Conservation (phyloP, 2,113 vertebrate genomes). For the Psittacus erithacus region DNA sequence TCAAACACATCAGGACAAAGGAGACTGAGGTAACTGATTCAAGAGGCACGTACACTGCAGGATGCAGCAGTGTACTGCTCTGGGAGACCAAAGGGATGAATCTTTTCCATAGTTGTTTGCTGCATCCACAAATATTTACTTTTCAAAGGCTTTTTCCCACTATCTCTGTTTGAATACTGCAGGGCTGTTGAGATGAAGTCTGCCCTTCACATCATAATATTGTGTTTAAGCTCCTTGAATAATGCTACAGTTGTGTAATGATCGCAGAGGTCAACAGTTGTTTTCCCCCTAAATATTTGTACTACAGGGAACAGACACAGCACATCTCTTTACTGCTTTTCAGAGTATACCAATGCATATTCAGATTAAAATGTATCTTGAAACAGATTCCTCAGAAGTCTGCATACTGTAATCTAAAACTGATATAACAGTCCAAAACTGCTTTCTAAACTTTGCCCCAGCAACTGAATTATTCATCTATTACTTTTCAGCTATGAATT, state of each 20-base stretch:
- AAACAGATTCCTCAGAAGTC: not conserved
- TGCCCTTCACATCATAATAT: slow-evolving; percentile 5
- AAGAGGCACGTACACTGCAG: not conserved
- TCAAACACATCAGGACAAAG: slow-evolving; percentile 32
- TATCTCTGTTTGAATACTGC: slow-evolving; percentile 26
- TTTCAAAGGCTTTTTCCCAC: not conserved
- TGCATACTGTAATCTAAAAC: not conserved
- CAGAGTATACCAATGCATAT: not conserved
- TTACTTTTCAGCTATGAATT: not conserved
- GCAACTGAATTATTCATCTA: not conserved
- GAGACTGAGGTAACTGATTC: slow-evolving; percentile 68
- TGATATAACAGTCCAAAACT: not conserved
- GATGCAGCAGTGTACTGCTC: not conserved
- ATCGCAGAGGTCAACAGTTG: slow-evolving; percentile 24
- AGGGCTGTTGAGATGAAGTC: not conserved
- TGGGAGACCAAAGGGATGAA: not conserved
- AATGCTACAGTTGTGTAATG: slow-evolving; percentile 17
- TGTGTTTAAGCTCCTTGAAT: not conserved
- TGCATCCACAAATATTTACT: slow-evolving; percentile 56
- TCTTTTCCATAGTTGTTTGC: slow-evolving; percentile 36
- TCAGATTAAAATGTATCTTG: not conserved
- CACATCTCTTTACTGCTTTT: not conserved
- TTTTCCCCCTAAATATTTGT: slow-evolving; percentile 50
- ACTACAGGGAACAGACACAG: not conserved
- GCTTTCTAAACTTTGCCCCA: not conserved